Evolutionary conservation across 2,888 invertebrate species (phyloP).

Genomic region (Protodeltote pygarga): DNA sequence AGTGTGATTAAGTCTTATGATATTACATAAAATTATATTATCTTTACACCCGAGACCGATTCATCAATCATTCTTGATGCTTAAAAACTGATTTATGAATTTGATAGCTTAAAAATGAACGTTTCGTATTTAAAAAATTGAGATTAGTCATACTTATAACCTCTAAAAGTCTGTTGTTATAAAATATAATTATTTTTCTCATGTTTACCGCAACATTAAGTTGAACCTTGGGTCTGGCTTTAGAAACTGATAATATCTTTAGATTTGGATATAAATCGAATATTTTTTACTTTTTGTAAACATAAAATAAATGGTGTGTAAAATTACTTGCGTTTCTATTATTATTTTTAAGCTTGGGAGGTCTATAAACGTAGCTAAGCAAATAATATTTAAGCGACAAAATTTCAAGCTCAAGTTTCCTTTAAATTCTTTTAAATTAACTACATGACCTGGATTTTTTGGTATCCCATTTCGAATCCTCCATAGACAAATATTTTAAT

Average conservation of each 20-base stretch:
- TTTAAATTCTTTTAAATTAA: too few relatives aligned
- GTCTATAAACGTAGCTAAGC: too few relatives aligned
- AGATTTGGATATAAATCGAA: background rate
- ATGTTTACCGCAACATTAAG: conserved; percentile 13
- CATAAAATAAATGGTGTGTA: too few relatives aligned
- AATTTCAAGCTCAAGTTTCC: too few relatives aligned
- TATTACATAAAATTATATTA: conserved; percentile 39
- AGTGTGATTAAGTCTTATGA: conserved; percentile 35
- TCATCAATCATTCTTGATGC: conserved; percentile 43
- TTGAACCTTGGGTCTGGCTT: conserved; percentile 29
- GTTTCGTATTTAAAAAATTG: conserved; percentile 37
- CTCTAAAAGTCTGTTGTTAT: conserved; percentile 31
- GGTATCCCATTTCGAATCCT: too few relatives aligned
- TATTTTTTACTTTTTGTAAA: background rate
- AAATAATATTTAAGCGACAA: too few relatives aligned
- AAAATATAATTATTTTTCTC: conserved; percentile 35
- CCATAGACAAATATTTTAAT: too few relatives aligned
- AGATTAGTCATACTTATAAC: conserved; percentile 39
- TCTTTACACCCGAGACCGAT: conserved; percentile 36
- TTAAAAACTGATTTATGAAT: conserved; percentile 47
- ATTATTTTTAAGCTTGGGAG: too few relatives aligned
- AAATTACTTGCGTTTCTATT: too few relatives aligned
- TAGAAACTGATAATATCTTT: conserved; percentile 27
- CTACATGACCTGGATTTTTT: too few relatives aligned
- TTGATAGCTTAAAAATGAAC: conserved; percentile 42